phyloP scores from a whole-genome alignment of 2,888 invertebrate species.

The Argynnis bischoffii region DNA sequence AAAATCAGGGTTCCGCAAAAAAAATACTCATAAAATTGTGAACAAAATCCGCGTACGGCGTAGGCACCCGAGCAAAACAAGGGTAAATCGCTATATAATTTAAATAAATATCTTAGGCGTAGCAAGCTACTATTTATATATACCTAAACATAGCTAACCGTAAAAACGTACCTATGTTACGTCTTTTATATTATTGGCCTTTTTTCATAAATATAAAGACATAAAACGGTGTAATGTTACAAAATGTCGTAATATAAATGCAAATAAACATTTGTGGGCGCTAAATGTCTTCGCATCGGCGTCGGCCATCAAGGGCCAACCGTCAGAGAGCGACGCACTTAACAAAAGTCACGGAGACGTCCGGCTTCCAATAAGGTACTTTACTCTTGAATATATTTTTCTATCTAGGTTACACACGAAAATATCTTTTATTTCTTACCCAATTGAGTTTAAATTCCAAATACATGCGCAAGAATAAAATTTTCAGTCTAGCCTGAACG shows the following conservation, averaged over 20 bases:
- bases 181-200: too few relatives aligned
- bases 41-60: too few relatives aligned
- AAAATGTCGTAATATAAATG: constrained; percentile 13
- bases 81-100: too few relatives aligned
- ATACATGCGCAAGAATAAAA: constrained; percentile 6
- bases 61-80: too few relatives aligned
- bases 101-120: too few relatives aligned
- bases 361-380: constrained; percentile 28
- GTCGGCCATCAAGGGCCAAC: constrained; percentile 5
- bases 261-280: constrained; percentile 12
- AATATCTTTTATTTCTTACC: background rate
- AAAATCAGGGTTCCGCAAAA: too few relatives aligned
- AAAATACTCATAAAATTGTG: too few relatives aligned
- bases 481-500: constrained; percentile 24
- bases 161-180: too few relatives aligned
- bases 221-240: background rate
- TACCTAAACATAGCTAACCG: too few relatives aligned
- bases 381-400: constrained; percentile 21
- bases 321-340: constrained; percentile 24
- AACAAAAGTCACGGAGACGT: constrained; percentile 30
- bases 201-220: background rate
- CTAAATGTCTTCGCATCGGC: constrained; percentile 14
- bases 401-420: background rate
- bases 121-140: too few relatives aligned
- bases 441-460: background rate